Evolutionary conservation across 2,113 vertebrate genomes (phyloP).

Genomic region (Malurus melanocephalus): DNA sequence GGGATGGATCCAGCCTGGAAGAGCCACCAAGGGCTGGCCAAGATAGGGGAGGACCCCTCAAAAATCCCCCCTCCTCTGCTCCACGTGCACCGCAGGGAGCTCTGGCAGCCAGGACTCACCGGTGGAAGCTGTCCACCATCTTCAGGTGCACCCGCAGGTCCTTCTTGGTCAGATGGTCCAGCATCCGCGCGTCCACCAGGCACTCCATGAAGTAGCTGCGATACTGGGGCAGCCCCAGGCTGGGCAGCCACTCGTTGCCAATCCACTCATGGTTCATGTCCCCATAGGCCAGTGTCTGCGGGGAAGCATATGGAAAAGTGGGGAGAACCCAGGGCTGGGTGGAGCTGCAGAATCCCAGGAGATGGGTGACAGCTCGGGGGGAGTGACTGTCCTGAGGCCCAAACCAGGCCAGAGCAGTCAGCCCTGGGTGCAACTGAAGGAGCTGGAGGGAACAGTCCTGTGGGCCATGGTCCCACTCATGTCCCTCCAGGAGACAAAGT

Average conservation of each 20-base stretch:
- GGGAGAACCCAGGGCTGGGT: background rate
- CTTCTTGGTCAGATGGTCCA: constrained; percentile 97
- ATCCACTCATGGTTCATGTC: constrained; percentile 99
- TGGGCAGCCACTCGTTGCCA: constrained; percentile 96
- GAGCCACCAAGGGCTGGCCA: background rate
- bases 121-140: constrained; percentile 98
- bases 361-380: background rate
- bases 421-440: background rate
- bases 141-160: constrained; percentile 93
- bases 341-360: background rate
- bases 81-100: accelerated
- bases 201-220: constrained; percentile 98
- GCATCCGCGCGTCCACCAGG: constrained; percentile 93
- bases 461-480: background rate
- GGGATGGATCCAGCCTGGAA: background rate
- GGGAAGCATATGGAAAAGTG: background rate
- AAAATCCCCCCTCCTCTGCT: background rate
- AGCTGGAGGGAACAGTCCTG: background rate
- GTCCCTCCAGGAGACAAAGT: background rate
- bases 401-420: background rate
- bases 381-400: background rate
- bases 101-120: constrained; percentile 66
- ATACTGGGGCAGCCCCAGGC: constrained; percentile 93
- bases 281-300: constrained; percentile 91
- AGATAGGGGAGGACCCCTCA: background rate